Base-by-base conservation (phyloP, 2,888 invertebrate genomes). In the Nudaria mundana region DNA sequence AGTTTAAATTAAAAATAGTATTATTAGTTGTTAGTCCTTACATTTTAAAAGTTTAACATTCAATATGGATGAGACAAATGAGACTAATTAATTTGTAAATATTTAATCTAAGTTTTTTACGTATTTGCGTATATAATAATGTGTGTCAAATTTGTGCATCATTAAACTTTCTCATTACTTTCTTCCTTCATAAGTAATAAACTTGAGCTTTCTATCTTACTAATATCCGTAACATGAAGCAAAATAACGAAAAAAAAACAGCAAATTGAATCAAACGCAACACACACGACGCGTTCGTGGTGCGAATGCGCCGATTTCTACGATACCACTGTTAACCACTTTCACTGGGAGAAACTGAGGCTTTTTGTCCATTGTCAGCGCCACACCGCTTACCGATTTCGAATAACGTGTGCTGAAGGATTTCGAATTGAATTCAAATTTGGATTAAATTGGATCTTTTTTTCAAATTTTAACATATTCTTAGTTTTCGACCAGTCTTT, bases 261-360 rank as follows among this genome's bases (percentile, higher is more conserved):
- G 49, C 50, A 52, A 45, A 42, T 50, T 40, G 55, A 49, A 56
- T 59, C 5, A 33, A 43, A 46, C 52, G 48, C 37, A 45, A 53
- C 47, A 51, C 52, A 64, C 49, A 53, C 51, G 47, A 22, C 57
- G 54, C 50, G 40, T 42, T 37, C 41, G 50, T 51, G 48, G 59
- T 61, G 68, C 63, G 62, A 58, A 58, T 56, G 64, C 59, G 63
- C 59, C 69, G 78, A 79, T 79, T 79, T 79, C 78, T 79, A 78
- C 70, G 31, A 63, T 61, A 56, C 72, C 70, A 74, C 75, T 75
- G 80, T 75, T 75, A 54, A 68, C 71, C 76, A 87, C 87, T 87
- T 87, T 87, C 87, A 84, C 87, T 81, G 70, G 71, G 86, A 76
- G 87, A 86, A 87, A 87, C 83, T 71, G 76, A 59, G 60, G 76